Conservation (phyloP, 2,888 invertebrate species). For the Heliconius ismenius region DNA sequence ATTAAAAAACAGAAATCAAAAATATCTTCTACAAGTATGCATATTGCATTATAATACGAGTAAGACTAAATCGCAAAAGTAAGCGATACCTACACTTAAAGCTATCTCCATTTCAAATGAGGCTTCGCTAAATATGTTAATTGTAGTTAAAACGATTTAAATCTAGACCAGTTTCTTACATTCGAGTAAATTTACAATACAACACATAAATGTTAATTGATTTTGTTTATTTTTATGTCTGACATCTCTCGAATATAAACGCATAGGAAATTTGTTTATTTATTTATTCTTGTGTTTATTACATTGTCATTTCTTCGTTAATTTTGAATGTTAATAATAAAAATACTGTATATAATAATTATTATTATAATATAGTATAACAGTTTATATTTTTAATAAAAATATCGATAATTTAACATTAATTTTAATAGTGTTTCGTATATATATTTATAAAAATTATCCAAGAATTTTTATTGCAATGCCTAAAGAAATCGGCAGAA, state of each 20-base stretch:
- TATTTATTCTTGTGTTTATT: neutral
- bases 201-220: neutral
- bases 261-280: neutral
- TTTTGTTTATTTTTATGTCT: neutral
- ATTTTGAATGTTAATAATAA: neutral
- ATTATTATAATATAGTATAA: too few relatives aligned
- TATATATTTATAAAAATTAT: too few relatives aligned
- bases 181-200: neutral
- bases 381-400: too few relatives aligned
- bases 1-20: neutral
- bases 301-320: neutral
- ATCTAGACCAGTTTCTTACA: slow-evolving; percentile 18
- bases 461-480: too few relatives aligned
- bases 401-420: too few relatives aligned
- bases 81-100: slow-evolving; percentile 18
- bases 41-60: slow-evolving; percentile 6
- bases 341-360: too few relatives aligned
- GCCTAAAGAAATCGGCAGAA: too few relatives aligned
- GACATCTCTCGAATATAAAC: neutral
- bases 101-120: slow-evolving; percentile 25
- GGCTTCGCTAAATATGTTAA: slow-evolving; percentile 22
- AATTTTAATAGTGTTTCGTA: too few relatives aligned
- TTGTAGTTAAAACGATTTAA: slow-evolving; percentile 23
- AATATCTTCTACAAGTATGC: neutral
- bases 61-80: slow-evolving; percentile 17